Evolutionary conservation across 2,888 invertebrate genomes (phyloP), one percentile per base, ranked within the genome.

Genomic region (Leptura quadrifasciata): DNA sequence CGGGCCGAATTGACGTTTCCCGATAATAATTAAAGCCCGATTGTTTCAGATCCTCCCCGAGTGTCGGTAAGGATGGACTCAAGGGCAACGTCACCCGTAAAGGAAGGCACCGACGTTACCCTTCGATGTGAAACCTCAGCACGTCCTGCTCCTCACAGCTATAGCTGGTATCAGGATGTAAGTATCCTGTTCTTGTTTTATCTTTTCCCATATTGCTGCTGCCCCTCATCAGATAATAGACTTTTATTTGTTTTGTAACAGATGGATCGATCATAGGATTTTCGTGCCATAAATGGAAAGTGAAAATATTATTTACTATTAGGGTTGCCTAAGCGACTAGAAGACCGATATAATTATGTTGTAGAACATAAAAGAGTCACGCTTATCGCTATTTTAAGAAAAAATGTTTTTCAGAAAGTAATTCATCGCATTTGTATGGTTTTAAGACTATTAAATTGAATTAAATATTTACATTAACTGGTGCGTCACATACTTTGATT

Each of bases 161-260:
- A 94, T 87, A 92, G 93, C 68, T 96, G 96, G 93, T 95, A 94
- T 87, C 95, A 94, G 88, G 93, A 95, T 90, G 96, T 96, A 91
- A 93, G 93, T 92, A 77, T 65, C 60, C 47, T 65, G 69, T 68
- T 68, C 57, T 68, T 68, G 68, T 58, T 69, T 58, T 58, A 58
- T 69, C 58, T 21, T 69, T 68, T 69, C 69, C 39, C 58, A 69
- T 69, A 69, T 58, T 58, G 54, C 58, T 58, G 54, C 58, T 15
- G 58, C 39, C 58, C 58, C 69, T 69, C 57, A 58, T 69, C 58
- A 58, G 69, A 58, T 69, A 68, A 69, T 69, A 69, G 58, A 69
- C 35, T 69, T 69, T 69, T 69, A 69, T 69, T 69, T 69, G 58
- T 69, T 58, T 57, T 31, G 69, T 68, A 68, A 57, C 68, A 55